These are phyloP conservation scores for Heterotis niloticus DNA, from an alignment of 2,113 vertebrate species.

Conservation along the genomic window DNA sequence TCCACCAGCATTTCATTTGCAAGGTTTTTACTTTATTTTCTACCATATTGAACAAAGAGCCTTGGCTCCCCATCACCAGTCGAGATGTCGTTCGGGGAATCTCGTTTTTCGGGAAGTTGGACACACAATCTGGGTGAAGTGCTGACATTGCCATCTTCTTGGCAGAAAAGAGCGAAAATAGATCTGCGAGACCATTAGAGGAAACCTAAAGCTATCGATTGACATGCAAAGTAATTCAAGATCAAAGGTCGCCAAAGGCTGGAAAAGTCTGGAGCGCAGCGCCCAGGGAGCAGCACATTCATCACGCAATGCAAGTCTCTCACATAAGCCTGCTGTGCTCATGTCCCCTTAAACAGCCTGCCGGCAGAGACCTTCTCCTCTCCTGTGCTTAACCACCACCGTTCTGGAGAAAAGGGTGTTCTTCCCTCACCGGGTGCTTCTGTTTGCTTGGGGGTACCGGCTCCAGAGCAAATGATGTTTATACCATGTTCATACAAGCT, in stretches of 20 bases:
- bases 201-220: constrained; percentile 44
- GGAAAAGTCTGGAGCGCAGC: constrained; percentile 17
- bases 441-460: too few relatives aligned
- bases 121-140: constrained; percentile 39
- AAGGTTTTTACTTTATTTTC: background rate
- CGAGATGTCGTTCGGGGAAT: constrained; percentile 31
- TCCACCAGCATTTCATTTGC: background rate
- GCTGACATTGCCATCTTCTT: constrained; percentile 29
- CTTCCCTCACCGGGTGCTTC: background rate
- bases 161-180: constrained; percentile 35
- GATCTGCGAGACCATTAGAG: constrained; percentile 47
- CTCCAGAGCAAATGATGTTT: background rate
- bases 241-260: constrained; percentile 39
- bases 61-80: background rate
- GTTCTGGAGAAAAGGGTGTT: background rate
- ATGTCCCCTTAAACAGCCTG: too few relatives aligned
- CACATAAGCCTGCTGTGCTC: background rate
- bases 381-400: too few relatives aligned
- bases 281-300: background rate
- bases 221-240: constrained; percentile 39
- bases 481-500: background rate
- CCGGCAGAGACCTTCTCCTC: background rate
- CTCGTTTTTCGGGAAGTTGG: constrained; percentile 47
- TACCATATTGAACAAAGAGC: background rate
- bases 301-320: background rate